Evolutionary conservation across 2,888 invertebrate species (phyloP), one percentile per base, ranked within the genome.

Genomic region (Eupithecia subumbrata): DNA sequence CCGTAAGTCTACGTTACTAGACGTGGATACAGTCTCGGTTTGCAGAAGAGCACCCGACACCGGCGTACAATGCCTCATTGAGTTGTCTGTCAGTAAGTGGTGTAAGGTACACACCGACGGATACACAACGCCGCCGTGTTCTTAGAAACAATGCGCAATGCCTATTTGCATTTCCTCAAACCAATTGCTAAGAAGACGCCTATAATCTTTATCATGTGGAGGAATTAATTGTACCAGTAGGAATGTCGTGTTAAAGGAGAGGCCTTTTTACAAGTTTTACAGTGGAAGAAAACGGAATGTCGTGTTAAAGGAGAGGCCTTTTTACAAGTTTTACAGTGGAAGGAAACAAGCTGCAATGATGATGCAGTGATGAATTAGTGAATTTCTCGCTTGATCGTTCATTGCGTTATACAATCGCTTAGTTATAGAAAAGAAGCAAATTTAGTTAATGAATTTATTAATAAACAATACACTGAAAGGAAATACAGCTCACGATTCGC

Each of bases 11-110:
- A n/a, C 18, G 34, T 37, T 37, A 37, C 37, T 66, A 66, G 18
- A 34, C 34, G 66, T 66, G 66, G 66, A 66, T 7, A 69, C n/a
- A 66, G 56, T 69, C 25, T 56, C 70, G 72, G 75, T 85, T 85
- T 84, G 86, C 85, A 87, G 81, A 81, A 74, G 69, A 72, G 77
- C 79, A 81, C 72, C 79, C 78, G 84, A 87, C 85, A 83, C 82
- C 82, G 73, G 76, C 74, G 80, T 73, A 88, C 86, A 89, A 89
- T 88, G 79, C 82, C 82, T 83, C 84, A 84, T 88, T 88, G 80
- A 82, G 76, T 81, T 83, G 86, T 85, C 84, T 84, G 79, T 74
- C 37, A n/a, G 76, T 82, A 85, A 83, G 75, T 75, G 77, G 76
- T 52, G 76, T 76, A 75, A 76, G 76, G 76, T 74, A 74, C 78